Base-by-base conservation (phyloP, 2,888 invertebrate genomes). In the Pseudococcus viburni region DNA sequence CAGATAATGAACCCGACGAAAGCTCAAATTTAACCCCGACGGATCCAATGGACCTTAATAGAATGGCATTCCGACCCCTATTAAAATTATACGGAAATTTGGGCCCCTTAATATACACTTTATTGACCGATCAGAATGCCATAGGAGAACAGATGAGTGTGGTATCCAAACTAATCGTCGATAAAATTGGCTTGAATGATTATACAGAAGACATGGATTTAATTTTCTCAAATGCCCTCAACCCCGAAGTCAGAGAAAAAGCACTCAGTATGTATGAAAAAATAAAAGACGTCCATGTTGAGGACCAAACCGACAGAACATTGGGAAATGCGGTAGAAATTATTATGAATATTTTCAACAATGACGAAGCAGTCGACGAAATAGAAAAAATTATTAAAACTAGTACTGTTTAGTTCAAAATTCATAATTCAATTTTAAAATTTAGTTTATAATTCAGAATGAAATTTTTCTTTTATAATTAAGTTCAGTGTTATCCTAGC, bases 261-360 rank as follows among this genome's bases (percentile, higher is more conserved):
- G n/a, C 84, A 15, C 17, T 11, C 33, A 17, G 11, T 39, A 12
- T 84, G 11, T 88, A 94, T 91, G 94, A 59, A 0, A 11, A 39
- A 64, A 55, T 88, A n/a, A 26, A 77, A 22, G 88, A 88, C 39
- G 33, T 88, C 0, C 7, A 46, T 12, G 80, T 83, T 6, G 42
- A 73, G 5, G n/a, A 17, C 15, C 15, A 6, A 22, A 9, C 46
- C 26, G 17, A 46, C 7, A 33, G 64, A 46, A 73, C 12, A 0
- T 26, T 86, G 17, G 26, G 22, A 15, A 19, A 73, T 46, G 86
- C 86, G 0, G 68, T 86, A 0, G 33, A 86, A 46, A 73, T 86
- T 26, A 42, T 86, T 42, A 26, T 8, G 15, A 77, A 73, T 33
- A 86, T 86, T 26, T n/a, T 73, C 11, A 22, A 42, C 2, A 26